Evolutionary conservation across 2,113 vertebrate genomes (phyloP), one percentile per base, ranked within the genome.

Genomic region (Ictalurus furcatus): DNA sequence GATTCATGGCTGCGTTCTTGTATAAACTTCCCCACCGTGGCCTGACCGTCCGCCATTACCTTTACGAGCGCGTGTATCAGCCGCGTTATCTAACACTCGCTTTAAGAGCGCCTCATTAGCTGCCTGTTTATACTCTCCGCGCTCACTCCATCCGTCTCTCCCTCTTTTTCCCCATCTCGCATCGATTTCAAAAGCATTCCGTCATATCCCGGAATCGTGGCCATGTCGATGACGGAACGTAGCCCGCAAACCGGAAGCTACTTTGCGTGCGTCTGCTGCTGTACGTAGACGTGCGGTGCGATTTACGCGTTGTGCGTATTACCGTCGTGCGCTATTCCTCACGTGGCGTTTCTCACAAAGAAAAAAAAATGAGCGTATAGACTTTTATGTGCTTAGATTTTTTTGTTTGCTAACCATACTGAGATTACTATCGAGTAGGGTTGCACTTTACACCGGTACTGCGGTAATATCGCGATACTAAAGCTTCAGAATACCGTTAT

Each of bases 1-100:
- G 86, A 91, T 85, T 85, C 21, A 89, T 89, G 83, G 11, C 67
- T 56, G 52, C 59, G 82, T 78, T 88, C 76, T 67, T 89, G 80
- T 84, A 76, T 91, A 88, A 91, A 89, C 88, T 59, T 88, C 76
- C 81, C 30, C 44, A 85, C 56, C 59, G 28, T 37, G 9, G n/a
- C 89, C 63, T 73, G 87, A 88, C 30, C 54, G n/a, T 67, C 78
- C 74, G 58, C 78, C 87, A 63, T 90, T 84, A 69, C 88, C 88
- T 89, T 80, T 78, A 73, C 80, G 73, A 79, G 71, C 34, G 19
- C 65, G 69, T 89, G 84, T 59, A 89, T 87, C 88, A 88, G 82
- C 86, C 17, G 13, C 28, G 84, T 87, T 89, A 76, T 85, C 82
- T 82, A 69, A 84, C 40, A 44, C 78, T 85, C 59, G 37, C 59